A percentile compares a stretch with the other conserved stretches of the same genome.
phyloP scores from a whole-genome alignment of 1,140 invertebrate genomes.

The Tribolium madens region DNA sequence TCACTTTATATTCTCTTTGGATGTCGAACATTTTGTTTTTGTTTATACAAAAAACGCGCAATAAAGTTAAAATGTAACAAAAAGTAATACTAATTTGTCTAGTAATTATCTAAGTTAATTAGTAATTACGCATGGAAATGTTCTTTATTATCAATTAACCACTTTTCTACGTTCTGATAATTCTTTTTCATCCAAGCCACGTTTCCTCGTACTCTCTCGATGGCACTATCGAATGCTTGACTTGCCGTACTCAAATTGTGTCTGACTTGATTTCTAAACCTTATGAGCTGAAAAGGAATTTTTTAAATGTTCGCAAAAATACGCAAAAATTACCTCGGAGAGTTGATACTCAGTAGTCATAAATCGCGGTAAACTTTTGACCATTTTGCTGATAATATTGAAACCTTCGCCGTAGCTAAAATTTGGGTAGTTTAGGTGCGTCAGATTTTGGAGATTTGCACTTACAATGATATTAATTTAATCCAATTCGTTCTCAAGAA shows the following conservation, averaged over 20 bases:
- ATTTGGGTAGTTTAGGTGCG: background rate
- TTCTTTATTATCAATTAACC: constrained; percentile 58
- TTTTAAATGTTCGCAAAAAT: no score
- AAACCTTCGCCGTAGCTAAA: constrained; percentile 69
- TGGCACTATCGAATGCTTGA: constrained; percentile 58
- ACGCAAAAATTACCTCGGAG: constrained; percentile 53
- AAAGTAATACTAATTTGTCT: no score
- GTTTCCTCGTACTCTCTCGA: constrained; percentile 61
- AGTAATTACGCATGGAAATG: constrained; percentile 48
- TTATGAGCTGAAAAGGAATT: constrained; percentile 56
- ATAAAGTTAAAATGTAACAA: background rate
- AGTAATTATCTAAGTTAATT: no score
- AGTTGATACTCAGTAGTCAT: constrained; percentile 67
- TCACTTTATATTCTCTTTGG: background rate
- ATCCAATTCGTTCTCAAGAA: constrained; percentile 62
- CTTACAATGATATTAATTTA: constrained; percentile 59
- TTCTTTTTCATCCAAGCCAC: constrained; percentile 62
- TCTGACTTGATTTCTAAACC: constrained; percentile 58
- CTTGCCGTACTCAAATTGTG: constrained; percentile 56
- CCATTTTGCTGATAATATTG: constrained; percentile 68
- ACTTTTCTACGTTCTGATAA: constrained; percentile 61
- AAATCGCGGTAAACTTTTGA: constrained; percentile 66
- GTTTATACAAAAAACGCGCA: background rate
- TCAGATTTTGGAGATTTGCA: background rate
- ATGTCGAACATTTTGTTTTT: background rate